Evolutionary conservation across 2,113 vertebrate genomes (phyloP).

Genomic region (Danionella cerebrum): DNA sequence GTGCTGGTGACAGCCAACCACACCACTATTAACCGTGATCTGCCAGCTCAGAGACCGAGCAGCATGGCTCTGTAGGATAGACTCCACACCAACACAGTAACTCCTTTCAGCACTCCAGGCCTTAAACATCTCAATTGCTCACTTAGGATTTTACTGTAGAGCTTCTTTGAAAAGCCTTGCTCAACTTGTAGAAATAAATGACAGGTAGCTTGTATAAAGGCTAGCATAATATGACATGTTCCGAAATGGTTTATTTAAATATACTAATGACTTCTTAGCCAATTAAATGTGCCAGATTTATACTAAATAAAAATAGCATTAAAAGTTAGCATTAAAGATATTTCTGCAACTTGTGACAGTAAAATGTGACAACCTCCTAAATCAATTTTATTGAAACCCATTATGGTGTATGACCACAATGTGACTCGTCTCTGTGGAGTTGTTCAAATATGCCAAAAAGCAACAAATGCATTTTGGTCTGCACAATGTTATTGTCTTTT

Average conservation of each 20-base stretch:
- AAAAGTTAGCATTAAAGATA: no score
- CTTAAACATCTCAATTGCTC: conserved; percentile 44
- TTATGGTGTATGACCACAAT: not conserved
- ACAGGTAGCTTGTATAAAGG: no score
- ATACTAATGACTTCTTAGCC: no score
- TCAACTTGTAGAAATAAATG: not conserved
- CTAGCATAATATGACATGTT: no score
- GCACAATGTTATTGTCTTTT: conserved; percentile 38
- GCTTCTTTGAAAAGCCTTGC: not conserved
- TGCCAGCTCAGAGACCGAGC: conserved; percentile 57
- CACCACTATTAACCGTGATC: conserved; percentile 76
- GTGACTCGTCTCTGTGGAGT: not conserved
- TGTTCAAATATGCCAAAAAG: not conserved
- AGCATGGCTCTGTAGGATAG: conserved; percentile 43
- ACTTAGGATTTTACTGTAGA: conserved; percentile 46
- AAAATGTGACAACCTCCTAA: not conserved
- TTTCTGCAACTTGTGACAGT: no score
- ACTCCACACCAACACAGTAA: conserved; percentile 63
- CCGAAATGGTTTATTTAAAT: no score
- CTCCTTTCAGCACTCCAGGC: conserved; percentile 58
- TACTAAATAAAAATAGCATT: no score
- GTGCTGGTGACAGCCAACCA: conserved; percentile 68
- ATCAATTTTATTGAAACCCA: no score
- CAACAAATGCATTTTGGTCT: conserved; percentile 50
- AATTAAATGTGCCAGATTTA: no score